phyloP scores from a whole-genome alignment of 2,888 invertebrate species.

The Pheosia tremula region DNA sequence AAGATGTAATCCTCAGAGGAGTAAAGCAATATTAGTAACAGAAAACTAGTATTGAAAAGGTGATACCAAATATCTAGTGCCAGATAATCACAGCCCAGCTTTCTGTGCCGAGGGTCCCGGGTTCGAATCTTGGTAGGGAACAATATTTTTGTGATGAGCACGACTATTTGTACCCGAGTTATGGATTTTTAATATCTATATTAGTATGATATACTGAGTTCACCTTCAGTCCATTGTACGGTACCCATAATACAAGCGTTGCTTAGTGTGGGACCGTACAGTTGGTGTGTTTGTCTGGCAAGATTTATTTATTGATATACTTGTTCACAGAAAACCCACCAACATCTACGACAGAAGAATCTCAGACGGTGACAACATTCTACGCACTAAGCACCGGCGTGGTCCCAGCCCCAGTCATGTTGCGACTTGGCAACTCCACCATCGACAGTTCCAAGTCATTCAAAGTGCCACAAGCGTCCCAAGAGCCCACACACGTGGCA shows the following conservation, averaged over 20 bases:
- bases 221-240: too few species aligned
- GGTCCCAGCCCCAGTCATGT: slow-evolving; percentile 72
- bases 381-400: slow-evolving; percentile 73
- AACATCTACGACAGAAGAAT: slow-evolving; percentile 58
- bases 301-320: too few species aligned
- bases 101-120: too few species aligned
- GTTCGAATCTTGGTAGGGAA: too few species aligned
- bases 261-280: too few species aligned
- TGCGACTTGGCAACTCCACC: slow-evolving; percentile 79
- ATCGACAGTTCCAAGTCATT: slow-evolving; percentile 80
- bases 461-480: slow-evolving; percentile 73
- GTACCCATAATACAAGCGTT: too few species aligned
- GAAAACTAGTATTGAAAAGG: background rate
- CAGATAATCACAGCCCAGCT: too few species aligned
- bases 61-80: background rate
- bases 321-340: slow-evolving; percentile 58
- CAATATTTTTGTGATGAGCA: too few species aligned
- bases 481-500: slow-evolving; percentile 32
- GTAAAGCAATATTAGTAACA: background rate
- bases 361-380: slow-evolving; percentile 72
- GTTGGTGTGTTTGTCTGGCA: too few species aligned
- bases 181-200: too few species aligned
- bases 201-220: too few species aligned
- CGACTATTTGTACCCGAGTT: too few species aligned
- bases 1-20: background rate